A percentile compares a stretch with the other conserved stretches of the same genome.
phyloP scores from a whole-genome alignment of 2,113 vertebrate species.

The Tachysurus vachellii region DNA sequence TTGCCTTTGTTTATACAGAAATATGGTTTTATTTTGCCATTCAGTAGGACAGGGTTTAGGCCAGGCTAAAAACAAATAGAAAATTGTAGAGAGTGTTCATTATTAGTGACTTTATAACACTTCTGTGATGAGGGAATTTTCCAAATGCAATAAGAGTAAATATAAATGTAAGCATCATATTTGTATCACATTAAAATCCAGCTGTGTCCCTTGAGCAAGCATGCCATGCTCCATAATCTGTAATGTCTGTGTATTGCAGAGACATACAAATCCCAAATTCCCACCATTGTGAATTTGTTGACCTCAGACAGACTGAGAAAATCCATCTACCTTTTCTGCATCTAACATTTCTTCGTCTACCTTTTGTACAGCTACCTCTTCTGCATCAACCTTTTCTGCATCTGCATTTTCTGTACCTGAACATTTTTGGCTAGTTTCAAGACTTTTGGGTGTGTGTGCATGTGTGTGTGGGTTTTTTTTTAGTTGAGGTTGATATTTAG shows the following conservation, averaged over 20 bases:
- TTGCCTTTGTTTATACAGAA: background rate
- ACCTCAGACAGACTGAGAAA: background rate
- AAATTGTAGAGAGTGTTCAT: background rate
- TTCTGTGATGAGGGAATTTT: background rate
- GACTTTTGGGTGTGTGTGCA: no score
- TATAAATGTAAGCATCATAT: background rate
- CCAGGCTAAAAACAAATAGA: background rate
- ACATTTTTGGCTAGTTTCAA: no score
- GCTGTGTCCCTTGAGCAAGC: background rate
- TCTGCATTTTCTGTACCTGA: no score
- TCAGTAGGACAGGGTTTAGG: background rate
- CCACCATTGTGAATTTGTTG: background rate
- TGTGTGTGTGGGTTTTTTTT: no score
- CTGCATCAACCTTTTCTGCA: no score
- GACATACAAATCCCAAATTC: background rate
- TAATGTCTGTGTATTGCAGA: background rate
- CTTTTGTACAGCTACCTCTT: no score
- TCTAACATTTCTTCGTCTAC: background rate
- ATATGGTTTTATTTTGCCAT: background rate
- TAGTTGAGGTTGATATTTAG: no score
- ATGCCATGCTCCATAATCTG: background rate
- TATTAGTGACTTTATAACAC: background rate
- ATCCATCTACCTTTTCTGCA: background rate
- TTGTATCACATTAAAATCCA: background rate
- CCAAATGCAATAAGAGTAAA: no score